Evolutionary conservation across 2,797 vertebrate species (phyloP), one percentile per base, ranked within the genome.

Genomic region (Falco cherrug): DNA sequence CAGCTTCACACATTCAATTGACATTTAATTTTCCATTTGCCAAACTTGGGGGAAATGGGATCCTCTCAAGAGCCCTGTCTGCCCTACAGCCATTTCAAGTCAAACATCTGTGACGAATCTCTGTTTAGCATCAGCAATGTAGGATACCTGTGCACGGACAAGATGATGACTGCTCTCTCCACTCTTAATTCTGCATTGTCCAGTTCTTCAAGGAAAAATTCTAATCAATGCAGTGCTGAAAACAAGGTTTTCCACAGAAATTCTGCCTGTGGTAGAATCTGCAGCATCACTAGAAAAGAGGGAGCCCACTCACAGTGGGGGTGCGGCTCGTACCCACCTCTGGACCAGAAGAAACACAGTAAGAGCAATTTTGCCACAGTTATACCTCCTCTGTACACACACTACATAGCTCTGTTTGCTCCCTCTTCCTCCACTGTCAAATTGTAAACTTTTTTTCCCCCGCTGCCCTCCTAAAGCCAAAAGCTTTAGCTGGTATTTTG

Each of bases 281-380:
- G 43, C 20, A 56, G 29, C 1, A 1, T 22, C 29, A 10, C 54
- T 18, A 31, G 54, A 33, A n/a, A 51, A 28, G 15, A 22, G 7
- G 19, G 15, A 1, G 28, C 13, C 37, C 47, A 19, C 6, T 3
- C 21, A 9, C 0, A 22, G 33, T 22, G 25, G 11, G 7, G 18
- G 5, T 16, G 59, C 45, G 16, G 16, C 74, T 47, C 53, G 11
- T 3, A 22, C 6, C 13, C 20, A 51, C 15, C n/a, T 17, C n/a
- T 13, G 9, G 25, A 45, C n/a, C 45, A 85, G 43, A 47, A 75
- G 33, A 56, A 73, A 33, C 0, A 0, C 0, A 35, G 8, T 1
- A 37, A 10, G 13, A 90, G 59, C 35, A 43, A 17, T 26, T n/a
- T 8, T 68, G 57, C 53, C 43, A 10, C 20, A 13, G 12, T 3